Percentiles rank a stretch among this genome's conserved stretches.
These are phyloP conservation scores for Athalia rosae DNA, from an alignment of 2,888 invertebrate genomes.

Conservation along the genomic window DNA sequence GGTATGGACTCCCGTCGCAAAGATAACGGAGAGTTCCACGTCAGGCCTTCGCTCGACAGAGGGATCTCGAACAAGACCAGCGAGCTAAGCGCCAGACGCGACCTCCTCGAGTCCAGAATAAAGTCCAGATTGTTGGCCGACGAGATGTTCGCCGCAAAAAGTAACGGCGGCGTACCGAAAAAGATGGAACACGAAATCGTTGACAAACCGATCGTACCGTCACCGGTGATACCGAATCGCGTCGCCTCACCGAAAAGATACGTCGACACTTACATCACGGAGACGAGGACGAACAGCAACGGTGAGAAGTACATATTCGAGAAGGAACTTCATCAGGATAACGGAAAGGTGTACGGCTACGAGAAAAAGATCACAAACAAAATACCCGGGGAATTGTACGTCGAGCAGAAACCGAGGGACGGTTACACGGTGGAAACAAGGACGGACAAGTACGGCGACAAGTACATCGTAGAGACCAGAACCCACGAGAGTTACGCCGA, in stretches of 20 bases:
- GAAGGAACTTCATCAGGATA: constrained; percentile 71
- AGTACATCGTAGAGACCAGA: constrained; percentile 68
- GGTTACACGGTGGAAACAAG: constrained; percentile 68
- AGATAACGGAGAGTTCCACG: constrained; percentile 53
- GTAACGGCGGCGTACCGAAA: constrained; percentile 60
- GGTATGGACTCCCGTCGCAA: constrained; percentile 79
- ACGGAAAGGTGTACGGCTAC: constrained; percentile 70
- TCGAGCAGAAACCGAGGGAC: constrained; percentile 63
- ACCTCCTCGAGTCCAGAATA: constrained; percentile 85
- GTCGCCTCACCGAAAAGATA: constrained; percentile 68
- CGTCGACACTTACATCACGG: constrained; percentile 69
- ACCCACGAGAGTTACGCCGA: constrained; percentile 66
- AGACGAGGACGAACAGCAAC: constrained; percentile 68
- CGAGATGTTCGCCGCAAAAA: constrained; percentile 65
- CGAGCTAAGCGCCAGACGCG: constrained; percentile 83
- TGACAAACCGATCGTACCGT: constrained; percentile 70
- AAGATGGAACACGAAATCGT: constrained; percentile 69
- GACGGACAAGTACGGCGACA: constrained; percentile 69
- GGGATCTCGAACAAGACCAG: constrained; percentile 67
- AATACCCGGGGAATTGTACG: constrained; percentile 75
- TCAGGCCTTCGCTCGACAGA: constrained; percentile 50
- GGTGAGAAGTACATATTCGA: constrained; percentile 71
- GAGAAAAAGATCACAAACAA: constrained; percentile 74
- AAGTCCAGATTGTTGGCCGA: constrained; percentile 78
- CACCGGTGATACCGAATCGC: constrained; percentile 67